Conservation (phyloP, 2,113 vertebrate genomes). For the Spea bombifrons region DNA sequence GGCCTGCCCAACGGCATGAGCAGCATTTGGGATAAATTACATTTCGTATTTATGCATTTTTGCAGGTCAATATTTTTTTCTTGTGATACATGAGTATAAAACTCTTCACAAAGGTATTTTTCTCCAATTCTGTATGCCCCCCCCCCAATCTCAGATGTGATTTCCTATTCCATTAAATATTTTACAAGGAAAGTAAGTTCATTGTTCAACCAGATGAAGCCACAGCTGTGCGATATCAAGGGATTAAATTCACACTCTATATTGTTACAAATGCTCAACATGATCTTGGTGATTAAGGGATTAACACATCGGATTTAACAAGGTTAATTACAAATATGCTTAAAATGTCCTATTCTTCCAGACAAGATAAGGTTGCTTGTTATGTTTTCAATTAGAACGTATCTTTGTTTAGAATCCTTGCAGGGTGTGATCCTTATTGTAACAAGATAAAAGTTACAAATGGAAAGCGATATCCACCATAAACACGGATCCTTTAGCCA, state of each 20-base stretch:
- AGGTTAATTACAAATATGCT: conserved; percentile 38
- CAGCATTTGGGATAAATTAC: too few species aligned
- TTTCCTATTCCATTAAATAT: neutral
- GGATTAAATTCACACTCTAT: conserved; percentile 29
- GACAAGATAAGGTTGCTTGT: conserved; percentile 22
- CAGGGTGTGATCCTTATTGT: neutral
- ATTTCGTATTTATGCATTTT: too few species aligned
- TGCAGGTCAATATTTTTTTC: too few species aligned
- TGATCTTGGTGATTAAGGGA: conserved; percentile 39
- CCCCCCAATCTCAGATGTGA: neutral
- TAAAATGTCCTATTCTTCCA: conserved; percentile 10
- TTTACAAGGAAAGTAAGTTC: neutral
- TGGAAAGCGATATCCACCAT: too few species aligned
- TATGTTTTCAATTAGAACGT: neutral
- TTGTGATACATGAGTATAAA: too few species aligned
- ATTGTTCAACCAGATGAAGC: conserved; percentile 13
- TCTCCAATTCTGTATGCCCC: too few species aligned
- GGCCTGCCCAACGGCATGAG: too few species aligned
- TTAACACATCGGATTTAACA: conserved; percentile 38
- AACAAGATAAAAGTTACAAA: neutral
- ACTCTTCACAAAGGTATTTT: too few species aligned
- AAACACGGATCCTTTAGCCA: too few species aligned
- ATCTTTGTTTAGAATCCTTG: neutral
- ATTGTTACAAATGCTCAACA: conserved; percentile 24
- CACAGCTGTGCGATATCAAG: conserved; percentile 8